Evolutionary conservation across 2,113 vertebrate species (phyloP).

Genomic region (Saguinus midas): DNA sequence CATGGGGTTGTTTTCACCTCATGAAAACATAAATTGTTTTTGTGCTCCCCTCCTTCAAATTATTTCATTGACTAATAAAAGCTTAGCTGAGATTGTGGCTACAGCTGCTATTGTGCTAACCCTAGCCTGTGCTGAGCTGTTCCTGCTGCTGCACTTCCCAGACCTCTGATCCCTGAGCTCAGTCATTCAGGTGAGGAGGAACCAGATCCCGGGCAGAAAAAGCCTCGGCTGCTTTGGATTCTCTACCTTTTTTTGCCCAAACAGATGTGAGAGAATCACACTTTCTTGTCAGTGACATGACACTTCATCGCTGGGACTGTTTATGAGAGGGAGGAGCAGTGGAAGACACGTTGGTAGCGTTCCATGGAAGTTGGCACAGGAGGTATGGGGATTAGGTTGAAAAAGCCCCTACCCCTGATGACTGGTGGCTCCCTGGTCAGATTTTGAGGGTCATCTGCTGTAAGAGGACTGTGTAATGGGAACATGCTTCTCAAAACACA

Average conservation of each 20-base stretch:
- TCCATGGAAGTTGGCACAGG: background rate
- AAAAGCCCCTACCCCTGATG: background rate
- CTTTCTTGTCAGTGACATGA: background rate
- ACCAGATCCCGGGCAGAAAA: background rate
- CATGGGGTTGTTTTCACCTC: background rate
- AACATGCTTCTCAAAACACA: background rate
- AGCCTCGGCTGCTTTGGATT: background rate
- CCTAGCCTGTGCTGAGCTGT: background rate
- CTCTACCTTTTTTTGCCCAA: background rate
- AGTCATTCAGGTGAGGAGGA: background rate
- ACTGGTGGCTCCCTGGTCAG: background rate
- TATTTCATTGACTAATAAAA: background rate
- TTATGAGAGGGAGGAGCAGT: background rate
- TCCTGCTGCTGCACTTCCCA: background rate
- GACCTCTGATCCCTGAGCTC: background rate
- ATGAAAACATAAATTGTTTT: background rate
- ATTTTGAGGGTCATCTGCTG: background rate
- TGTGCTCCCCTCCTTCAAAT: background rate
- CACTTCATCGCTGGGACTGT: background rate
- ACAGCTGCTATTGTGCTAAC: rapidly evolving
- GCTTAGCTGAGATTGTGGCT: background rate
- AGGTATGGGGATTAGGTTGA: background rate
- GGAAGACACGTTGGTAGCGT: background rate
- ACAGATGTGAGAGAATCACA: no score
- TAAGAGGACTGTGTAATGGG: background rate